Conservation (phyloP, 1,140 invertebrate species). For the Pissodes strobi region DNA sequence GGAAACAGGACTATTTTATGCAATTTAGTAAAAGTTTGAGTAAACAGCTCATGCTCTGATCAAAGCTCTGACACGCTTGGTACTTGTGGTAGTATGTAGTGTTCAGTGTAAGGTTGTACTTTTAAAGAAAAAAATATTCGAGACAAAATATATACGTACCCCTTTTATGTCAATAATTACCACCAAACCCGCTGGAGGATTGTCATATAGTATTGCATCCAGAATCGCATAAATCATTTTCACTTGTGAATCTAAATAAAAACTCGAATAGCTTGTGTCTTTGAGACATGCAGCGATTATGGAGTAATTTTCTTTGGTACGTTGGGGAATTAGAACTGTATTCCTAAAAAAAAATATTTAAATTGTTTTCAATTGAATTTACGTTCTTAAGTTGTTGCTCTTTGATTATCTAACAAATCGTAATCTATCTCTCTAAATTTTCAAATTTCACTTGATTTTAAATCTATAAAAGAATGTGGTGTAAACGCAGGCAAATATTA, state of each 20-base stretch:
- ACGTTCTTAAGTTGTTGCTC: not conserved
- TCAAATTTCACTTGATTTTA: too few species aligned
- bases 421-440: too few species aligned
- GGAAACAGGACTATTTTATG: too few species aligned
- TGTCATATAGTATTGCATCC: slow-evolving; percentile 52
- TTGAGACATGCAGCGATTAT: slow-evolving; percentile 65
- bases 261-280: slow-evolving; percentile 62
- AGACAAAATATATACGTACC: slow-evolving; percentile 31
- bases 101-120: too few species aligned
- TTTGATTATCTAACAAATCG: not conserved
- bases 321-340: slow-evolving; percentile 58
- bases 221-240: slow-evolving; percentile 65
- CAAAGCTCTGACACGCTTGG: not conserved
- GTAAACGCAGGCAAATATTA: too few species aligned
- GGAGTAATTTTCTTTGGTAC: slow-evolving; percentile 63
- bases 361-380: not conserved
- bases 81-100: too few species aligned
- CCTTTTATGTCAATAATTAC: slow-evolving; percentile 69
- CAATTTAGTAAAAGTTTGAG: slow-evolving; percentile 57
- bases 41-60: slow-evolving; percentile 59
- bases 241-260: slow-evolving; percentile 62
- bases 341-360: slow-evolving; percentile 30
- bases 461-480: too few species aligned
- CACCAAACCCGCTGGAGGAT: slow-evolving; percentile 57
- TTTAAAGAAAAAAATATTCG: too few species aligned